Evolutionary conservation across 2,888 invertebrate genomes (phyloP).

Genomic region (Spicauda simplicius): DNA sequence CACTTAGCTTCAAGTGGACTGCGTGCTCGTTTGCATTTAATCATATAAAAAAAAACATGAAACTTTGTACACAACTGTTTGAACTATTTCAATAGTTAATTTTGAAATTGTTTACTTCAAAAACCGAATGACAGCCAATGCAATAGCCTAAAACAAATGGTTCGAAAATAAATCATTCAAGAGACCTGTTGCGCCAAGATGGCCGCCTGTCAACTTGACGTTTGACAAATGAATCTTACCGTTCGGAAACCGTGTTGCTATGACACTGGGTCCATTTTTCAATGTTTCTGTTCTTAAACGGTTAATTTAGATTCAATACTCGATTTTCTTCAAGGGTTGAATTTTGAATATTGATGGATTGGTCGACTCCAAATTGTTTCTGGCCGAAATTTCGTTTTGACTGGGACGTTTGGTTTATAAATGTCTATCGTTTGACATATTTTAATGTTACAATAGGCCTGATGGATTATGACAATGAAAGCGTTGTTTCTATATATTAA

Average conservation of each 20-base stretch:
- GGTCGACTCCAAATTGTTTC: constrained; percentile 27
- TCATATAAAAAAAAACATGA: no score
- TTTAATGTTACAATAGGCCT: no score
- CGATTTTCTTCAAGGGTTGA: constrained; percentile 27
- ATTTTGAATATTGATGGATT: constrained; percentile 33
- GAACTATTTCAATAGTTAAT: no score
- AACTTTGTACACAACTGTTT: no score
- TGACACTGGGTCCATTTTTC: constrained; percentile 10
- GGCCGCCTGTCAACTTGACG: constrained; percentile 48
- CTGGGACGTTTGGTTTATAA: no score
- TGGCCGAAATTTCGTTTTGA: not conserved
- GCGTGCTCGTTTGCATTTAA: no score
- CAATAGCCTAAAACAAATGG: constrained; percentile 16
- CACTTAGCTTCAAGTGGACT: no score
- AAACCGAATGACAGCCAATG: constrained; percentile 2
- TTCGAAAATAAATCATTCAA: constrained; percentile 32
- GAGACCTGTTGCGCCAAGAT: constrained; percentile 42
- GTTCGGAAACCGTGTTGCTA: constrained; percentile 9
- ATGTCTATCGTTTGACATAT: no score
- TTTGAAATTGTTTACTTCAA: no score
- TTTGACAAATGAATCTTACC: constrained; percentile 45
- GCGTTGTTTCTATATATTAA: no score
- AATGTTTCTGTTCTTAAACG: constrained; percentile 4
- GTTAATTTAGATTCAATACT: constrained; percentile 27
- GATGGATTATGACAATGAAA: no score